A percentile compares a stretch with the other conserved stretches of the same genome.
phyloP scores from a whole-genome alignment of 2,888 invertebrate genomes.

The Acholoe squamosa region DNA sequence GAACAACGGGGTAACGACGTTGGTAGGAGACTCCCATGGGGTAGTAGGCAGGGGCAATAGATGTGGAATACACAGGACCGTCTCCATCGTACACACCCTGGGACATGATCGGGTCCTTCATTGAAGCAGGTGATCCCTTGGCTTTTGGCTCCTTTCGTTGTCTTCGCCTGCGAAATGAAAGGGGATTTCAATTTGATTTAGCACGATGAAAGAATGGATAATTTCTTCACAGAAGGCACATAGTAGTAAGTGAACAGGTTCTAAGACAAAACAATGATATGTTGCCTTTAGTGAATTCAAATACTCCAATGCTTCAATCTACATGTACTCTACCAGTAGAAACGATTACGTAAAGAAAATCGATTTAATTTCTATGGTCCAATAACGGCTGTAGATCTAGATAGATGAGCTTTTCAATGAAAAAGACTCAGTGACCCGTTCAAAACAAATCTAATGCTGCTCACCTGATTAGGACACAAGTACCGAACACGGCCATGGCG shows the following conservation, averaged over 20 bases:
- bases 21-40: conserved; percentile 26
- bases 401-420: too few species aligned
- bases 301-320: too few species aligned
- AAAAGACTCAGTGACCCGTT: neutral
- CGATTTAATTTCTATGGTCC: too few species aligned
- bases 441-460: neutral
- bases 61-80: neutral
- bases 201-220: too few species aligned
- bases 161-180: neutral
- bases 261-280: too few species aligned
- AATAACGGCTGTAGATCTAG: too few species aligned
- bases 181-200: too few species aligned
- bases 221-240: too few species aligned
- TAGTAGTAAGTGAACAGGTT: too few species aligned
- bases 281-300: too few species aligned
- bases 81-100: neutral
- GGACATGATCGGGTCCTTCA: neutral
- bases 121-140: neutral
- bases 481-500: neutral
- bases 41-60: conserved; percentile 35
- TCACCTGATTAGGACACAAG: neutral
- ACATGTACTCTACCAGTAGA: too few species aligned
- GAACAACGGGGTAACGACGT: neutral
- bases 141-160: neutral
- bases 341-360: too few species aligned